A percentile compares a stretch with the other conserved stretches of the same genome.
These are phyloP conservation scores for Agapornis roseicollis DNA, from an alignment of 2,113 vertebrate species.

Conservation along the genomic window DNA sequence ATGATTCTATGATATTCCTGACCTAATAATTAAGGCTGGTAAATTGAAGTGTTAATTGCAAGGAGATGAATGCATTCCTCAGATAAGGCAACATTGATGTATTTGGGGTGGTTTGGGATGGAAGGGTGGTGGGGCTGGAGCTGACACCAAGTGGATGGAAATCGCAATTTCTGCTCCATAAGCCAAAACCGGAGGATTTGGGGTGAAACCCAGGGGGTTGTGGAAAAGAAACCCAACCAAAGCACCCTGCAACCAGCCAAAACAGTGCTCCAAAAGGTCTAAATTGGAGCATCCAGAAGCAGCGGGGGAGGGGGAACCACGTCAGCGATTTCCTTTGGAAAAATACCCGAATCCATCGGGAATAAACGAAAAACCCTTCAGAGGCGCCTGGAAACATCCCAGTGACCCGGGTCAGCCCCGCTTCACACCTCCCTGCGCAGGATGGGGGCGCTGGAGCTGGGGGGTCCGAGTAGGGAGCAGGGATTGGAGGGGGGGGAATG, in stretches of 20 bases:
- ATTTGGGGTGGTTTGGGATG: not conserved
- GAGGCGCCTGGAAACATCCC: accelerated
- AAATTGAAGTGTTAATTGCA: not conserved
- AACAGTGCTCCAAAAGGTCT: accelerated
- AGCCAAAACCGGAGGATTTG: not conserved
- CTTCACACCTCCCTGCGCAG: not conserved
- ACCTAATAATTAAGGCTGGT: not conserved
- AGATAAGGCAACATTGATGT: accelerated
- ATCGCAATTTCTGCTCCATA: not conserved
- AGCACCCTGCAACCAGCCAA: not conserved
- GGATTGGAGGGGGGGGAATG: not conserved
- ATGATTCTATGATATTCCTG: not conserved
- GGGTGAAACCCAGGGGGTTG: accelerated
- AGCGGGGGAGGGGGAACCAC: not conserved
- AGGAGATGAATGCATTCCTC: not conserved
- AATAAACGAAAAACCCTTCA: not conserved
- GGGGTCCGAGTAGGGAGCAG: no score
- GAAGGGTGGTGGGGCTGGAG: not conserved
- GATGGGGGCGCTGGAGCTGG: not conserved
- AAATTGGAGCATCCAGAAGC: not conserved
- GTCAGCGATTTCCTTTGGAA: constrained; percentile 31
- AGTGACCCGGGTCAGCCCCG: not conserved
- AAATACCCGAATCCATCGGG: not conserved
- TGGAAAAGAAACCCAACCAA: not conserved
- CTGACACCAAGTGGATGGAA: constrained; percentile 13